Conservation (phyloP, 2,888 invertebrate species). For the Eupeodes latifasciatus region DNA sequence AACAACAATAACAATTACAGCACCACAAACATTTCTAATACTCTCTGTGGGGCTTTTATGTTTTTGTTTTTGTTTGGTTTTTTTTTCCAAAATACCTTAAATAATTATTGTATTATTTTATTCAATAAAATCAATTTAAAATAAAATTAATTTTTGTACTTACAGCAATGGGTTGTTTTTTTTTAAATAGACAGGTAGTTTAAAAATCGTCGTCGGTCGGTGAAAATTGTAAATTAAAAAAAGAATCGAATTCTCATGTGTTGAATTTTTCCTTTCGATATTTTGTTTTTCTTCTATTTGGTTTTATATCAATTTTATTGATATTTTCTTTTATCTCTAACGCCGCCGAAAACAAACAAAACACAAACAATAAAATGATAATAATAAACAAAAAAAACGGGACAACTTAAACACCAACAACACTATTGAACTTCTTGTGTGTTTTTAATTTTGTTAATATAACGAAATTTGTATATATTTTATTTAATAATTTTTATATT, state of each 20-base stretch:
- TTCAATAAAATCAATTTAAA: background rate
- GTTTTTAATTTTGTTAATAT: background rate
- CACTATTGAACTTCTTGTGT: slow-evolving; percentile 31
- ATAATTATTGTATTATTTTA: background rate
- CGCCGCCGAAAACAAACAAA: slow-evolving; percentile 30
- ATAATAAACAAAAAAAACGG: slow-evolving; percentile 14
- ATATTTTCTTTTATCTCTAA: slow-evolving; percentile 37
- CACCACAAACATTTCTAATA: background rate
- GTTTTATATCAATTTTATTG: slow-evolving; percentile 59
- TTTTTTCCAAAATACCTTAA: background rate
- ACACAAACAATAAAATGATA: slow-evolving; percentile 35
- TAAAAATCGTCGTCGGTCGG: background rate
- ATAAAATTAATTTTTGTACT: slow-evolving; percentile 30
- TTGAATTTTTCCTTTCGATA: slow-evolving; percentile 18
- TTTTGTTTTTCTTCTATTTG: background rate
- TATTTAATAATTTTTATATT: slow-evolving; percentile 2
- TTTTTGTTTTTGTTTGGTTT: background rate
- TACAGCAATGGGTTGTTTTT: slow-evolving; percentile 20
- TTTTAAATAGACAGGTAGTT: background rate
- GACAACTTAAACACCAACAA: slow-evolving; percentile 27
- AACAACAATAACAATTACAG: slow-evolving; percentile 30
- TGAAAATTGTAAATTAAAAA: background rate
- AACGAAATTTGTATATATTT: slow-evolving; percentile 49
- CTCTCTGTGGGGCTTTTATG: slow-evolving; percentile 49
- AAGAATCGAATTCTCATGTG: background rate